phyloP scores from a whole-genome alignment of 2,113 vertebrate genomes.

The Clupea harengus region DNA sequence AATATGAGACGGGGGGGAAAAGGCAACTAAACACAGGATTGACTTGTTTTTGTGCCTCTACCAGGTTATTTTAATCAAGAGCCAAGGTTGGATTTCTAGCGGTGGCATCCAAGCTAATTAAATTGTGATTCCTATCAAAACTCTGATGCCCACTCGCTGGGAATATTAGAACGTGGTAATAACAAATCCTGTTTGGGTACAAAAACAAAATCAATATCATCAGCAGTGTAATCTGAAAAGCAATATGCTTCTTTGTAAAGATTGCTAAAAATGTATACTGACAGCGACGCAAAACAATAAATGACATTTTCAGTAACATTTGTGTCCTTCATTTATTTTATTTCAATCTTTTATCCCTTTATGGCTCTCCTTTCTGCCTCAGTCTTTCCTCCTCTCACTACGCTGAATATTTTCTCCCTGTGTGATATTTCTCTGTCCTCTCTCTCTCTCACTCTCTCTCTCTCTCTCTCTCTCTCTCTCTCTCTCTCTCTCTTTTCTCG shows the following conservation, averaged over 20 bases:
- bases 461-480: slow-evolving; percentile 34
- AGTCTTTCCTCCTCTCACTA: slow-evolving; percentile 53
- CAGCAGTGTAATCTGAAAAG: slow-evolving; percentile 14
- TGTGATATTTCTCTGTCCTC: slow-evolving; percentile 41
- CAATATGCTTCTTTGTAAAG: slow-evolving; percentile 13
- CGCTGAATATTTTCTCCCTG: slow-evolving; percentile 23
- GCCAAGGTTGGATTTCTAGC: slow-evolving; percentile 7
- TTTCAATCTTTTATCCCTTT: slow-evolving; percentile 19
- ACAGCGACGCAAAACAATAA: slow-evolving; percentile 10
- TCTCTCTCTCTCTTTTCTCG: background rate
- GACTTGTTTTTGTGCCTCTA: slow-evolving; percentile 10
- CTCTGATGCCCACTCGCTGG: background rate
- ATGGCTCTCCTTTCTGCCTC: slow-evolving; percentile 44
- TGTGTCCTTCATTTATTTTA: slow-evolving; percentile 20
- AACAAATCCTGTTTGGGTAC: slow-evolving; percentile 13
- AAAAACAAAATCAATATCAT: slow-evolving; percentile 9
- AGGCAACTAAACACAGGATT: background rate
- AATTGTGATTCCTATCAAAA: slow-evolving; percentile 20
- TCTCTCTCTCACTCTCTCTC: slow-evolving; percentile 28
- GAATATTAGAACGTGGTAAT: slow-evolving; percentile 12
- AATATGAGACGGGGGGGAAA: background rate
- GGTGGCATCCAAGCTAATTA: slow-evolving; percentile 8
- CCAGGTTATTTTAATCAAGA: slow-evolving; percentile 19
- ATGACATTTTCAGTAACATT: slow-evolving; percentile 20
- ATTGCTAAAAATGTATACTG: slow-evolving; percentile 15